These are phyloP conservation scores for Leptosomus discolor DNA, from an alignment of 2,113 vertebrate genomes.

Conservation along the genomic window DNA sequence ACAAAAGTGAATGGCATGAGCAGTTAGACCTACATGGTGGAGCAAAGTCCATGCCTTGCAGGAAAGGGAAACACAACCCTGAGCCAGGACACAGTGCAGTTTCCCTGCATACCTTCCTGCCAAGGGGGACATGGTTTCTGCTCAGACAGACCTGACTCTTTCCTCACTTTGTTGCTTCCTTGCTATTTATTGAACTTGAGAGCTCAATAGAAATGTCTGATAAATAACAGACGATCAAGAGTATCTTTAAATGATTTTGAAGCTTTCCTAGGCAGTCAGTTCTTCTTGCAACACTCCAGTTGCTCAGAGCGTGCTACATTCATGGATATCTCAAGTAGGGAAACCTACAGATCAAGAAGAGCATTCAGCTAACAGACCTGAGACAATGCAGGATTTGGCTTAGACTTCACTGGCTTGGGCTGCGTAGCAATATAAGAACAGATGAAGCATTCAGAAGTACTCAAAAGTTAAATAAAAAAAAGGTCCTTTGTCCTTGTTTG, in stretches of 20 bases:
- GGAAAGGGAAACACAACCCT: neutral
- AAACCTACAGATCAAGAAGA: neutral
- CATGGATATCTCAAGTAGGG: neutral
- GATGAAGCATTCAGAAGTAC: neutral
- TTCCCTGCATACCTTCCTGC: neutral
- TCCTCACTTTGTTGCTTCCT: neutral
- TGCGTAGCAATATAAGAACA: neutral
- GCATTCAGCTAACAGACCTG: neutral
- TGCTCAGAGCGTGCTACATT: neutral
- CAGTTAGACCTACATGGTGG: neutral
- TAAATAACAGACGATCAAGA: neutral
- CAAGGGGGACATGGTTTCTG: neutral
- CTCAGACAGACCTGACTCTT: neutral
- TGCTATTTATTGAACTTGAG: neutral
- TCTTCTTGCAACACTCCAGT: neutral
- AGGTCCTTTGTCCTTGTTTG: too few relatives aligned
- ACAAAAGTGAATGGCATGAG: neutral
- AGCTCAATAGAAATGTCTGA: neutral
- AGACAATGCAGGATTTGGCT: neutral
- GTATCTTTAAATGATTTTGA: neutral
- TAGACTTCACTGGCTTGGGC: neutral
- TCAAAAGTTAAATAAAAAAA: neutral
- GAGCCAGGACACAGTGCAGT: neutral
- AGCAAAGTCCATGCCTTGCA: accelerated
- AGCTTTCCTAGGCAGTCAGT: neutral